Base-by-base conservation (phyloP, 2,888 invertebrate species). In the Cepaea hortensis region DNA sequence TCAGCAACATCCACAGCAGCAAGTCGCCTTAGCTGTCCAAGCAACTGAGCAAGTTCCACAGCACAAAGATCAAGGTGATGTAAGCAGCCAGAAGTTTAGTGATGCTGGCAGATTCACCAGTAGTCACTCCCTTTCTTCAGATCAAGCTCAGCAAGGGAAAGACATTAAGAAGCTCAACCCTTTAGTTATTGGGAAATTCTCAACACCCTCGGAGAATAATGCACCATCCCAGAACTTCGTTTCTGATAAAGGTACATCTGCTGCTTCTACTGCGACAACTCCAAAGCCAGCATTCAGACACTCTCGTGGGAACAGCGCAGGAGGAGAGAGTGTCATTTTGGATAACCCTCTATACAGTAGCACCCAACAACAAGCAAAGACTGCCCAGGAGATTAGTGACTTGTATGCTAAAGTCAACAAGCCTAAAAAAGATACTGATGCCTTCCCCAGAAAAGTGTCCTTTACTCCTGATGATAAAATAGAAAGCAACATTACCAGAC, bases 381-480 rank as follows among this genome's bases (percentile, higher is more conserved):
- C 73, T 48, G 72, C 5, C 5, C n/a, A 48, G 7, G 75, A 72
- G 20, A 61, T 87, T 18, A 55, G 55, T 68, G 87, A 87, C 23
- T n/a, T 81, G 18, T 88, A 88, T 70, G 35, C 84, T 15, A 88
- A 88, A 84, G 84, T 88, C 62, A 86, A 85, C 72, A 87, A 89
- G 83, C 62, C 79, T 23, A 68, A 81, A 75, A 84, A 86, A 9
- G 35, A 79, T 35, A 9, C 81, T 35, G 81, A 86, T 18, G 62
- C 46, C 55, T 35, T 50, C 20, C 35, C 70, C 46, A 81, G 84
- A 65, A 85, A 68, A 50, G 81, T 85, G 3, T 50, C 15, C 3
- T 85, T 73, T 18, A 73, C 18, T 55, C n/a, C 68, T 23, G 80
- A 79, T 23, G 82, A 76, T 23, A 65, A 68, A 68, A n/a, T n/a